Evolutionary conservation across 1,140 invertebrate genomes (phyloP).

Genomic region (Dryas iulia): DNA sequence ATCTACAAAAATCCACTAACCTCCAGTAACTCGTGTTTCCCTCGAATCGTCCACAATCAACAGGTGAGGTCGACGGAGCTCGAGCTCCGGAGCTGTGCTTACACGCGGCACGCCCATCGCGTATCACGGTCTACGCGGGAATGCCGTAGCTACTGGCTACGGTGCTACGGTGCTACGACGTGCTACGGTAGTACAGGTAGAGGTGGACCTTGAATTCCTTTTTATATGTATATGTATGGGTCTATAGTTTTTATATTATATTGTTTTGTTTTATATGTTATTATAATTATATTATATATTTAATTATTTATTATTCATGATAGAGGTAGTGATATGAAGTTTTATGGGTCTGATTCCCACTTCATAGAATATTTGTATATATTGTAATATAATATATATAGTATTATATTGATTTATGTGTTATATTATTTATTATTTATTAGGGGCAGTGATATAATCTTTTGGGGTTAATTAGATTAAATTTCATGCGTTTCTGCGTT

Average conservation of each 20-base stretch:
- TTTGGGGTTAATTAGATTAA: too few relatives aligned
- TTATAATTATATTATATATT: neutral
- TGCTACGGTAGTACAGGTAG: conserved; percentile 29
- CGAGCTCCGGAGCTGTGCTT: conserved; percentile 57
- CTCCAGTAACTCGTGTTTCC: conserved; percentile 58
- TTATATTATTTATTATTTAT: too few relatives aligned
- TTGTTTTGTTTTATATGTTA: too few relatives aligned
- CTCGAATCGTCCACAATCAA: conserved; percentile 74
- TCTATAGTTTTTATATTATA: neutral
- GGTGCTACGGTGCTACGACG: conserved; percentile 4
- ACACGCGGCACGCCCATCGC: conserved; percentile 68
- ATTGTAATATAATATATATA: too few relatives aligned
- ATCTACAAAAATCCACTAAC: conserved; percentile 46
- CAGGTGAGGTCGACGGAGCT: conserved; percentile 66
- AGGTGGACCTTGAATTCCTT: conserved; percentile 27
- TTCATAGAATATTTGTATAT: too few relatives aligned
- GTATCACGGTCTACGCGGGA: conserved; percentile 66
- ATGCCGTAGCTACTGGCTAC: too few relatives aligned
- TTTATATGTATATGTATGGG: neutral
- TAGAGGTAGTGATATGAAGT: too few relatives aligned
- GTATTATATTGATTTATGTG: too few relatives aligned
- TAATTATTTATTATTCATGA: too few relatives aligned
- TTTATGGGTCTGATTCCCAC: too few relatives aligned
- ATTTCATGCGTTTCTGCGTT: too few relatives aligned
- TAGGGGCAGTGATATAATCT: too few relatives aligned